These are phyloP conservation scores for Polydrusus pterygomalis DNA, from an alignment of 2,888 invertebrate species.

Conservation along the genomic window DNA sequence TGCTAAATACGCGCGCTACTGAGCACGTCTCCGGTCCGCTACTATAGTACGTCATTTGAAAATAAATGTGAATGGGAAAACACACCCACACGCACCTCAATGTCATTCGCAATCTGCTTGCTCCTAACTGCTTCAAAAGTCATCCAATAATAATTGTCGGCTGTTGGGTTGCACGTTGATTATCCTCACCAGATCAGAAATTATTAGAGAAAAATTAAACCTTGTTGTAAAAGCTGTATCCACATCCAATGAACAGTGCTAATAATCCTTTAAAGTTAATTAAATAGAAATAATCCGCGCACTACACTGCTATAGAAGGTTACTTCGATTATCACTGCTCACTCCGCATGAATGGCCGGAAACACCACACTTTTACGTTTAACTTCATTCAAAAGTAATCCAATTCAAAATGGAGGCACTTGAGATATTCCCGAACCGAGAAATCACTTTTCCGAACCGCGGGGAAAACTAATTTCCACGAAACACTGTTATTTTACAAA, in stretches of 20 bases:
- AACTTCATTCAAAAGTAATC: slow-evolving; percentile 42
- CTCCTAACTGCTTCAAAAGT: slow-evolving; percentile 45
- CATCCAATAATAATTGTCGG: slow-evolving; percentile 37
- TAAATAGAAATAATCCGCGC: slow-evolving; percentile 32
- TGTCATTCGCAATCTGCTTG: slow-evolving; percentile 67
- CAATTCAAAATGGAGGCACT: slow-evolving; percentile 21
- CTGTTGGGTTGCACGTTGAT: not conserved
- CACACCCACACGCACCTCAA: slow-evolving; percentile 68
- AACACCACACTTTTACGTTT: slow-evolving; percentile 35
- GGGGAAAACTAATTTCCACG: slow-evolving; percentile 5
- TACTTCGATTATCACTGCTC: slow-evolving; percentile 44
- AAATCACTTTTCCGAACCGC: slow-evolving; percentile 14
- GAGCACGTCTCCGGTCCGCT: slow-evolving; percentile 45
- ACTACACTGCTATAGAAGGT: slow-evolving; percentile 46
- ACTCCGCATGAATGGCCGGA: slow-evolving; percentile 35
- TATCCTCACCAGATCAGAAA: not conserved
- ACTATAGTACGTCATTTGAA: slow-evolving; percentile 57
- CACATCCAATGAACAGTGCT: slow-evolving; percentile 1
- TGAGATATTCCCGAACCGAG: slow-evolving; percentile 10
- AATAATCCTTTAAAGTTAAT: slow-evolving; percentile 12
- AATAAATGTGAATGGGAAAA: slow-evolving; percentile 65
- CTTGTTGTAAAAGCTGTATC: not conserved
- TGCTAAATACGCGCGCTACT: slow-evolving; percentile 43
- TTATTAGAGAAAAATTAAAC: not conserved
- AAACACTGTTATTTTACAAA: slow-evolving; percentile 18